A percentile compares a stretch with the other conserved stretches of the same genome.
These are phyloP conservation scores for Anniella stebbinsi DNA, from an alignment of 2,797 vertebrate genomes.

Conservation along the genomic window DNA sequence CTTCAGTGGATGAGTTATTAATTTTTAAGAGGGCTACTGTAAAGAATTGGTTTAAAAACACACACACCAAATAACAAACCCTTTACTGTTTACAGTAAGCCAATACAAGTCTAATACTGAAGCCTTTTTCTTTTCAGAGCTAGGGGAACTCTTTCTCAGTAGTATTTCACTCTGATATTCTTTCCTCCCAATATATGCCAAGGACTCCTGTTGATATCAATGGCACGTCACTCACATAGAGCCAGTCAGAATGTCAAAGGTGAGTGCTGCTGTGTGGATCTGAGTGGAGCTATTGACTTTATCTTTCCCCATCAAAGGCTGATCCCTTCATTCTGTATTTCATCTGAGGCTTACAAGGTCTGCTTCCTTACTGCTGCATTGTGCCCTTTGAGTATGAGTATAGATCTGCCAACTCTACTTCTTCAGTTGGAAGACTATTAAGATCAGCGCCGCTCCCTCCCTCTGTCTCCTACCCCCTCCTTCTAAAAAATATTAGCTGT, in stretches of 20 bases:
- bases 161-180: constrained; percentile 20
- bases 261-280: constrained; percentile 12
- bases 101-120: background rate
- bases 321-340: background rate
- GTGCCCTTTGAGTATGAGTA: constrained; percentile 3
- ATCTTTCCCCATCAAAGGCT: background rate
- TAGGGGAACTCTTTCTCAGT: background rate
- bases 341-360: constrained; percentile 22
- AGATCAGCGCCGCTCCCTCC: background rate
- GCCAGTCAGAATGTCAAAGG: constrained; percentile 23
- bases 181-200: constrained; percentile 19
- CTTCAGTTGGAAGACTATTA: constrained; percentile 7
- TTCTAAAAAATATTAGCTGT: background rate
- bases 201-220: constrained; percentile 46
- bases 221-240: constrained; percentile 13
- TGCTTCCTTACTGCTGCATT: constrained; percentile 3
- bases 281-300: constrained; percentile 33
- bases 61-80: background rate
- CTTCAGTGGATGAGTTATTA: background rate
- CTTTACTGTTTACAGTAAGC: background rate
- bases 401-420: constrained; percentile 36
- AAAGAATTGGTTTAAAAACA: background rate
- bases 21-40: background rate
- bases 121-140: constrained; percentile 28
- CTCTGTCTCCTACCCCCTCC: background rate